phyloP scores from a whole-genome alignment of 2,888 invertebrate species.

The Entomobrya proxima region DNA sequence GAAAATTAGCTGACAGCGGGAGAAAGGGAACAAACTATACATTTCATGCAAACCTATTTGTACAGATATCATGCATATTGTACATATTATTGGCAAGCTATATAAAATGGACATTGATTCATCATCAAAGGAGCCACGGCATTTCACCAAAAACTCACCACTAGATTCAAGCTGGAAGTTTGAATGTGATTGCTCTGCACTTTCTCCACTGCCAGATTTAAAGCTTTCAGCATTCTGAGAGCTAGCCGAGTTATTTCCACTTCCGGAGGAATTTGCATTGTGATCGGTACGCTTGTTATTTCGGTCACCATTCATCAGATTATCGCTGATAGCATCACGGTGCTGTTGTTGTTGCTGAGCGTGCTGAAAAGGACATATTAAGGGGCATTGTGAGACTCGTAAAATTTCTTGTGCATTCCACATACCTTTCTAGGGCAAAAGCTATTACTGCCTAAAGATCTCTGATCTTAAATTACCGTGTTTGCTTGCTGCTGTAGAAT shows the following conservation, averaged over 20 bases:
- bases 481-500: slow-evolving; percentile 16
- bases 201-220: slow-evolving; percentile 43
- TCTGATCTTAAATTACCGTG: slow-evolving; percentile 45
- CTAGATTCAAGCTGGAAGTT: slow-evolving; percentile 61
- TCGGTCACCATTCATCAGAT: slow-evolving; percentile 31
- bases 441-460: not conserved
- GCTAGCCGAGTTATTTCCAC: not conserved
- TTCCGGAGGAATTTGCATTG: slow-evolving; percentile 55
- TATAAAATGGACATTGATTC: no score
- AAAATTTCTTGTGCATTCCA: not conserved
- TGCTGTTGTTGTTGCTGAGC: slow-evolving; percentile 37
- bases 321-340: slow-evolving; percentile 35
- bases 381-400: slow-evolving; percentile 36
- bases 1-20: slow-evolving; percentile 51
- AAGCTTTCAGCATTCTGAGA: slow-evolving; percentile 37
- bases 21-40: not conserved
- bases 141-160: slow-evolving; percentile 50
- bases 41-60: not conserved
- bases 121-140: no score
- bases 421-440: no score
- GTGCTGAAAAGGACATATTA: not conserved
- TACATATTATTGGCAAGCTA: no score
- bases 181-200: slow-evolving; percentile 25
- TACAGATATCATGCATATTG: no score
- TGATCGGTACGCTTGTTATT: slow-evolving; percentile 43